Base-by-base conservation (phyloP, 2,888 invertebrate species). In the Acleris laterana region DNA sequence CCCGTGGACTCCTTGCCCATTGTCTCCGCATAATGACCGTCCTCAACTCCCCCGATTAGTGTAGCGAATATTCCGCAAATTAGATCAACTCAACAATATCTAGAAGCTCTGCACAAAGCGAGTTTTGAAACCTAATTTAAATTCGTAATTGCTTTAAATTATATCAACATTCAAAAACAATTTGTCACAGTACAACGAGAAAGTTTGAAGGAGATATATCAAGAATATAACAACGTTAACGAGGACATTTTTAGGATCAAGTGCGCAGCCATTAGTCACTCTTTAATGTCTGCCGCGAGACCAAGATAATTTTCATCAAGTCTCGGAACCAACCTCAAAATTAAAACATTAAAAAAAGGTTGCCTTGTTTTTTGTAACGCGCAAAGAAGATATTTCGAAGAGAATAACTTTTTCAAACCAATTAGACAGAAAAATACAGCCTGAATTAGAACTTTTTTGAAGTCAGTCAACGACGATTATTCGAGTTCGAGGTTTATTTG, bases 1-100 rank as follows among this genome's bases (percentile, higher is more conserved):
- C 63, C 68, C 68, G 63, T 62, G 57, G 53, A 55, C 68, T 68
- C 63, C 68, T 63, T 63, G 63, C 59, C 67, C 56, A 68, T 68
- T 68, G 68, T 68, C 63, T 68, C 20, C 44, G 55, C 44, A 63
- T 68, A 68, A 68, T 68, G 68, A 68, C 63, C 68, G 56, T 28
- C 60, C 63, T 56, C 66, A 44, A 25, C 38, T 57, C 46, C 53
- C 57, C 19, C 59, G 59, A 63, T 68, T 68, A 68, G 63, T 59
- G 63, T 68, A 19, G 60, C 51, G 56, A 68, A 59, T 68, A 63
- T 60, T 63, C 48, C 50, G 49, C 56, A 63, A 68, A 68, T 63
- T 59, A 63, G 61, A 61, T 53, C 53, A 59, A 68, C 20, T 59
- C 44, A 38, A 63, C 55, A 50, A 60, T 61, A 55, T 53, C 20